phyloP scores from a whole-genome alignment of 2,888 invertebrate genomes.

The Onchidella celtica region DNA sequence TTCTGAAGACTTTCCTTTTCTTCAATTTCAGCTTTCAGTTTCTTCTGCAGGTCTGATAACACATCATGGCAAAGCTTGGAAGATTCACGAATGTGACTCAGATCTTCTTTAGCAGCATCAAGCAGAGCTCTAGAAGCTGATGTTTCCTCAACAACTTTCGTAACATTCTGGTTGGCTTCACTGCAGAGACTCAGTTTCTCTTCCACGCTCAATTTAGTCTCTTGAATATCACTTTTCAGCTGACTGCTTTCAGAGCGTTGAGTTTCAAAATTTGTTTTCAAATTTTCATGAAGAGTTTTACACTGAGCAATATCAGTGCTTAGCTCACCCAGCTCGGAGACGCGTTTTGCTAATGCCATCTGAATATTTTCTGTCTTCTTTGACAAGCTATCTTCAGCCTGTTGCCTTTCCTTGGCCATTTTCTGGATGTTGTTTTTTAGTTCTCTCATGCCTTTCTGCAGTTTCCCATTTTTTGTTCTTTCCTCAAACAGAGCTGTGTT shows the following conservation, averaged over 20 bases:
- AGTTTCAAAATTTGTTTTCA: slow-evolving; percentile 12
- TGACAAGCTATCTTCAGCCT: slow-evolving; percentile 45
- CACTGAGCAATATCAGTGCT: slow-evolving; percentile 13
- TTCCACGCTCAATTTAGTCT: background rate
- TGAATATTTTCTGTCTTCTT: slow-evolving; percentile 36
- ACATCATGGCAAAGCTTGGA: slow-evolving; percentile 13
- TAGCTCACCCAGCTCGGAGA: background rate
- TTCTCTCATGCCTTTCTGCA: slow-evolving; percentile 52
- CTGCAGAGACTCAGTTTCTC: background rate
- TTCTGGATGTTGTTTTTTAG: slow-evolving; percentile 52
- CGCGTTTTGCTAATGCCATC: slow-evolving; percentile 14
- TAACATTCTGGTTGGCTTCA: slow-evolving; percentile 1
- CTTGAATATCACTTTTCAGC: slow-evolving; percentile 7
- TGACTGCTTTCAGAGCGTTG: background rate
- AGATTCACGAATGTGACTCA: background rate
- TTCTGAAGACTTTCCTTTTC: slow-evolving; percentile 34
- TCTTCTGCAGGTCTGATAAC: slow-evolving; percentile 16
- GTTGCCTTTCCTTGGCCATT: slow-evolving; percentile 47
- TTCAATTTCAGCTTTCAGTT: slow-evolving; percentile 8
- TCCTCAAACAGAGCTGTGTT: slow-evolving; percentile 56
- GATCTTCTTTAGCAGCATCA: slow-evolving; percentile 23
- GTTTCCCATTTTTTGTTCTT: slow-evolving; percentile 50
- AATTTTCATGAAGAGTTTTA: slow-evolving; percentile 11
- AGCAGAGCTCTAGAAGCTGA: background rate
- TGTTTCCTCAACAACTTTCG: slow-evolving; percentile 7